phyloP scores from a whole-genome alignment of 2,797 vertebrate species.

The Odontamblyopus lacepedii region DNA sequence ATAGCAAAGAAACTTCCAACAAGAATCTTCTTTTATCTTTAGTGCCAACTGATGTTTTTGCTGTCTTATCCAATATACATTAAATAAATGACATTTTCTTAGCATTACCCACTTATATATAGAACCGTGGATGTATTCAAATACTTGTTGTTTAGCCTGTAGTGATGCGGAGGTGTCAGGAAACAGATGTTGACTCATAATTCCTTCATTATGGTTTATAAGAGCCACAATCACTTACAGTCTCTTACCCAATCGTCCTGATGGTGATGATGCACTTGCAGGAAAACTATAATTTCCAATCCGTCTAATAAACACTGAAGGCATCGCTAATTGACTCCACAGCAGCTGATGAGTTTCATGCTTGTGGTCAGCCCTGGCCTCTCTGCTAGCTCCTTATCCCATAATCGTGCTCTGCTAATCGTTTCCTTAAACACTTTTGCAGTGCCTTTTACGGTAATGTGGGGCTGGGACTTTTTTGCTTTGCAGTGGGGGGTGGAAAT shows the following conservation, averaged over 20 bases:
- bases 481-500: slow-evolving; percentile 17
- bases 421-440: slow-evolving; percentile 53
- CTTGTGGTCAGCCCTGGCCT: slow-evolving; percentile 38
- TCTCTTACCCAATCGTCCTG: slow-evolving; percentile 40
- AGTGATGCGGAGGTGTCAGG: slow-evolving; percentile 20
- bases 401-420: slow-evolving; percentile 45
- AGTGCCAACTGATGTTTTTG: too few species aligned
- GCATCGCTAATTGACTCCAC: slow-evolving; percentile 50
- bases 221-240: slow-evolving; percentile 36
- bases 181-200: slow-evolving; percentile 15
- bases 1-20: too few species aligned
- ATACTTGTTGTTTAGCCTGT: not conserved
- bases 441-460: slow-evolving; percentile 42
- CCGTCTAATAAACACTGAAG: slow-evolving; percentile 45
- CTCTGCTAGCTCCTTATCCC: slow-evolving; percentile 36
- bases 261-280: slow-evolving; percentile 21
- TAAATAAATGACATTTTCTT: too few species aligned
- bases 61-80: too few species aligned
- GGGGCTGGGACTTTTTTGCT: slow-evolving; percentile 35
- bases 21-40: too few species aligned
- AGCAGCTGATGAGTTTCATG: slow-evolving; percentile 49
- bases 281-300: slow-evolving; percentile 53
- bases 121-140: not conserved
- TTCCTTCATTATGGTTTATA: slow-evolving; percentile 30
- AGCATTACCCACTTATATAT: not conserved